Conservation (phyloP, 2,113 vertebrate species). For the Lophius piscatorius region DNA sequence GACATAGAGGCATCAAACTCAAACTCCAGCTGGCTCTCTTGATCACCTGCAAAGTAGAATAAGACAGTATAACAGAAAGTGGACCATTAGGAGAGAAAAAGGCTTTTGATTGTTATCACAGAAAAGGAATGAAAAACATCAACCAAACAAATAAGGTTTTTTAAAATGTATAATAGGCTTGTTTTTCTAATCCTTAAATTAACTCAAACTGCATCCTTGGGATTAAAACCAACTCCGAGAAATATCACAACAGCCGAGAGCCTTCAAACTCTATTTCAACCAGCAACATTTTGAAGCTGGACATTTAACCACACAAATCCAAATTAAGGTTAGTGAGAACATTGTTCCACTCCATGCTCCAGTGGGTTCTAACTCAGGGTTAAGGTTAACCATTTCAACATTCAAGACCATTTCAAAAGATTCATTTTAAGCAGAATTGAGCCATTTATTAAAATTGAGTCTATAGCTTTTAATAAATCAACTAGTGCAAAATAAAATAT, state of each 20-base stretch:
- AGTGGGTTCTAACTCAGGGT: too few relatives aligned
- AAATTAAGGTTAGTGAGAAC: too few relatives aligned
- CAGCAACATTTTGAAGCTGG: too few relatives aligned
- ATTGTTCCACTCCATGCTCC: too few relatives aligned
- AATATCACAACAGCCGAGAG: neutral
- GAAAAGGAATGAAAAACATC: neutral
- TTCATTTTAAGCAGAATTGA: neutral
- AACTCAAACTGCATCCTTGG: too few relatives aligned
- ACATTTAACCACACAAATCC: neutral
- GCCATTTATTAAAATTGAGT: too few relatives aligned
- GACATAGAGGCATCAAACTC: constrained; percentile 84
- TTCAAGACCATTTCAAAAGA: neutral
- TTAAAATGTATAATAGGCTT: too few relatives aligned
- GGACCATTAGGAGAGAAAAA: neutral
- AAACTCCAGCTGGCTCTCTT: constrained; percentile 81
- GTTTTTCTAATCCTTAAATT: too few relatives aligned
- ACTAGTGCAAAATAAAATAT: too few relatives aligned
- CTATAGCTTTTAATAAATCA: too few relatives aligned
- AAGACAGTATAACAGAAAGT: neutral
- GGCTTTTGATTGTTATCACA: neutral
- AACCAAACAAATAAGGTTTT: too few relatives aligned
- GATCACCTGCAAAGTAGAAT: constrained; percentile 70
- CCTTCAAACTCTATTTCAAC: neutral
- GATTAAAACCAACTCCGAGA: neutral
- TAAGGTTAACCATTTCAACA: neutral